Evolutionary conservation across 2,888 invertebrate genomes (phyloP).

Genomic region (Sphinx pinastri): DNA sequence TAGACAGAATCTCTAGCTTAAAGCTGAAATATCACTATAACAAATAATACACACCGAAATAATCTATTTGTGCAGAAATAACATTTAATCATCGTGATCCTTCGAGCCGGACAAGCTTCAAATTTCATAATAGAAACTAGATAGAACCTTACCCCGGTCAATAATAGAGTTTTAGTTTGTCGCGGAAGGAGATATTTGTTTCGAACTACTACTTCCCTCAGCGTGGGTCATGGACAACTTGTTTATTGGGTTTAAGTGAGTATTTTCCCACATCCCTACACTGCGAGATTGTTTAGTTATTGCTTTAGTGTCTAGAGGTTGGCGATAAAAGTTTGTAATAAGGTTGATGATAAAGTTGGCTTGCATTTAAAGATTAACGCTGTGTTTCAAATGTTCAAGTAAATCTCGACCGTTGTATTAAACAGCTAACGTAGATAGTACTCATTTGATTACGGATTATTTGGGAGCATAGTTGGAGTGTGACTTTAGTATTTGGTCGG

Average conservation of each 20-base stretch:
- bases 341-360: too few species aligned
- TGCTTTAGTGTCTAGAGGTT: not conserved
- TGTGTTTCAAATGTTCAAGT: too few species aligned
- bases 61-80: not conserved
- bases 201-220: not conserved
- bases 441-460: too few species aligned
- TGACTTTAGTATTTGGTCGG: too few species aligned
- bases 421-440: too few species aligned
- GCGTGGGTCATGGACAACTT: not conserved
- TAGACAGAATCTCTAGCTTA: too few species aligned
- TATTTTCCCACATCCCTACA: slow-evolving; percentile 1
- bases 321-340: too few species aligned
- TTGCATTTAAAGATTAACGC: too few species aligned
- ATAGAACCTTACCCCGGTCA: slow-evolving; percentile 1
- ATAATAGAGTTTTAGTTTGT: slow-evolving; percentile 11
- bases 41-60: not conserved
- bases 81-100: not conserved
- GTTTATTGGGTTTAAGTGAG: slow-evolving; percentile 10
- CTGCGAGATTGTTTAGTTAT: slow-evolving; percentile 2
- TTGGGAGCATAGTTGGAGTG: too few species aligned
- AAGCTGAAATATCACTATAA: not conserved
- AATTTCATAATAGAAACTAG: slow-evolving; percentile 21
- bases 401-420: too few species aligned
- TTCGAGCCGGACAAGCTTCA: slow-evolving; percentile 13
- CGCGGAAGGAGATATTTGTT: slow-evolving; percentile 1